Percentiles rank a stretch among this genome's conserved stretches.
phyloP scores from a whole-genome alignment of 2,888 invertebrate genomes.

The Barypeithes pellucidus region DNA sequence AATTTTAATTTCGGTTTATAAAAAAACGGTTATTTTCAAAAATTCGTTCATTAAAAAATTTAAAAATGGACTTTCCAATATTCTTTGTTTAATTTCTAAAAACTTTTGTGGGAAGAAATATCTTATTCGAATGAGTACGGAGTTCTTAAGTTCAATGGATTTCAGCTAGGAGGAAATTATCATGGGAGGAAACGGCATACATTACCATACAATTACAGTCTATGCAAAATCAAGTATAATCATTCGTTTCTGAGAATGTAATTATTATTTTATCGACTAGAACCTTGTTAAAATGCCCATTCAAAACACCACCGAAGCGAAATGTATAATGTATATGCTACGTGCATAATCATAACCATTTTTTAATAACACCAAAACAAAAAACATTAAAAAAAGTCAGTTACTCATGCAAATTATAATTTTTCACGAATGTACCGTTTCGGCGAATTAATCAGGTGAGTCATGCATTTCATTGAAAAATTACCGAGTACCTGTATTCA shows the following conservation, averaged over 20 bases:
- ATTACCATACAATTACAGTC: not conserved
- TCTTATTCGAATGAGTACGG: no score
- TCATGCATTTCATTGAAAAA: slow-evolving; percentile 5
- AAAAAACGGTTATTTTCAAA: no score
- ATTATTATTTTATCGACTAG: not conserved
- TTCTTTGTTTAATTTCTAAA: no score
- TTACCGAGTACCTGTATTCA: not conserved
- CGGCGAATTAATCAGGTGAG: not conserved
- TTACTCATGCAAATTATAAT: not conserved
- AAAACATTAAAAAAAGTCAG: not conserved
- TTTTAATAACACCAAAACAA: not conserved
- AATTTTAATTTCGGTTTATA: no score
- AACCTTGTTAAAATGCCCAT: not conserved
- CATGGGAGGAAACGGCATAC: not conserved
- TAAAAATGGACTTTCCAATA: no score
- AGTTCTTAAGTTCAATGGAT: no score
- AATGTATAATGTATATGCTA: no score
- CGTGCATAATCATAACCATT: not conserved
- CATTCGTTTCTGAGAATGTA: not conserved
- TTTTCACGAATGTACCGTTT: not conserved
- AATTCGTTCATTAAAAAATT: no score
- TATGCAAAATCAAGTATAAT: not conserved
- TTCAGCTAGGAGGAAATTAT: no score
- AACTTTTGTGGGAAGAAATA: no score
- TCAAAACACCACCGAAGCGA: not conserved